phyloP scores from a whole-genome alignment of 2,113 vertebrate genomes.

The Oryzias javanicus region DNA sequence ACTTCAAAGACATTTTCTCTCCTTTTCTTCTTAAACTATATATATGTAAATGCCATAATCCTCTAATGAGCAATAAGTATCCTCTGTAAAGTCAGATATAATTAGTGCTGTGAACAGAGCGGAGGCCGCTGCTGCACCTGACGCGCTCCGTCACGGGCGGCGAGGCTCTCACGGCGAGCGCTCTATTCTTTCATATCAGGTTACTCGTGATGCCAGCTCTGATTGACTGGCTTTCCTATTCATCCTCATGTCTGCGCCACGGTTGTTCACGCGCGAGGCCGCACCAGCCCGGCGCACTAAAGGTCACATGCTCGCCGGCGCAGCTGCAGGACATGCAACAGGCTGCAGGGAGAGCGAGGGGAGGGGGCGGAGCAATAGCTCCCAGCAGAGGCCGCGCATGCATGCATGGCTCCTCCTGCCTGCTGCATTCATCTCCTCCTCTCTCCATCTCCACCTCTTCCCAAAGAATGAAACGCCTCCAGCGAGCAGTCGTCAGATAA shows the following conservation, averaged over 20 bases:
- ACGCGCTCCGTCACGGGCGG: conserved; percentile 14
- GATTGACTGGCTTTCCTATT: conserved; percentile 48
- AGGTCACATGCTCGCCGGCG: conserved; percentile 42
- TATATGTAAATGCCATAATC: too few relatives aligned
- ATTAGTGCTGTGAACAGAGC: background rate
- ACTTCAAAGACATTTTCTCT: too few relatives aligned
- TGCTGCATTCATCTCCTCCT: conserved; percentile 20
- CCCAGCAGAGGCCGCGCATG: too few relatives aligned
- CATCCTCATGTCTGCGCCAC: conserved; percentile 48
- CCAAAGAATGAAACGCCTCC: conserved; percentile 64
- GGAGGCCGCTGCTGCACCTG: conserved; percentile 7
- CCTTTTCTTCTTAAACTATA: too few relatives aligned
- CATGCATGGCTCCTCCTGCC: conserved; percentile 14
- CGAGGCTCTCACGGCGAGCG: conserved; percentile 2
- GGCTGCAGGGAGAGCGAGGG: conserved; percentile 16
- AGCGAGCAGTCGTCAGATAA: conserved; percentile 60
- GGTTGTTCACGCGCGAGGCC: conserved; percentile 61
- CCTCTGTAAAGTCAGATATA: too few relatives aligned
- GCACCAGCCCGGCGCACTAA: conserved; percentile 47
- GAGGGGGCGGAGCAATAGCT: conserved; percentile 1
- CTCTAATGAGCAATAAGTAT: too few relatives aligned
- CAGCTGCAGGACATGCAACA: conserved; percentile 15
- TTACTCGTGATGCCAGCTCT: conserved; percentile 42
- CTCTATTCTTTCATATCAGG: conserved; percentile 38
- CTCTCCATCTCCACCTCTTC: conserved; percentile 8